A percentile compares a stretch with the other conserved stretches of the same genome.
Conservation (phyloP, 1,140 invertebrate genomes). For the Drosophila pectinifera region DNA sequence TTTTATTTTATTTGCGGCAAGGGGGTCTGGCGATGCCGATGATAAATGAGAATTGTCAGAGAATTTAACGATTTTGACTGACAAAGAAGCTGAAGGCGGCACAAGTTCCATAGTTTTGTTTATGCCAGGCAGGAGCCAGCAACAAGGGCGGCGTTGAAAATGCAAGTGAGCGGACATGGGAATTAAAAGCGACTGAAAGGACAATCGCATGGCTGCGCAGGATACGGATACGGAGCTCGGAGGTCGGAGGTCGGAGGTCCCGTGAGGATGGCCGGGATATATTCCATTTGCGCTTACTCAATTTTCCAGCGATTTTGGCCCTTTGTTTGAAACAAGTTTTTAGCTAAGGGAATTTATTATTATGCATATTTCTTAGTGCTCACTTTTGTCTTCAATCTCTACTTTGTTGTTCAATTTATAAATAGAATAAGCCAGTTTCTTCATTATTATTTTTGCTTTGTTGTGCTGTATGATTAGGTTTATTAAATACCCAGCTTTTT, state of each 20-base stretch:
- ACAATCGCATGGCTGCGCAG: constrained; percentile 43
- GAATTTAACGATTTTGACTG: constrained; percentile 78
- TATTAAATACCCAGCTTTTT: not conserved
- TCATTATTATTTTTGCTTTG: not conserved
- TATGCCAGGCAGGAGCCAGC: constrained; percentile 36
- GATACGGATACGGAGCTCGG: no score
- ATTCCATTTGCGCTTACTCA: constrained; percentile 64
- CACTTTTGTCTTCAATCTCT: not conserved
- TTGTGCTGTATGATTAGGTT: not conserved
- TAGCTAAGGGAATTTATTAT: not conserved
- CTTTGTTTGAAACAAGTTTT: constrained; percentile 34
- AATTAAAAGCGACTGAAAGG: constrained; percentile 51
- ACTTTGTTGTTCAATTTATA: not conserved
- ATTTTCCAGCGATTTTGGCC: constrained; percentile 68
- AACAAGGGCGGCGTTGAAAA: constrained; percentile 19
- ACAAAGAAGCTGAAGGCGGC: constrained; percentile 55
- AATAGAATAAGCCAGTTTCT: not conserved
- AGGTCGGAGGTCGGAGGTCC: not conserved
- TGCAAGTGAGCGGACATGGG: constrained; percentile 59
- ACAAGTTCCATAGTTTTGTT: constrained; percentile 74
- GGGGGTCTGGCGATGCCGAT: constrained; percentile 39
- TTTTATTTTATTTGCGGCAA: not conserved
- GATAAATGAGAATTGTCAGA: constrained; percentile 74
- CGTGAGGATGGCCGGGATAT: constrained; percentile 9
- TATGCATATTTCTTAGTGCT: constrained; percentile 1